Evolutionary conservation across 2,797 vertebrate species (phyloP), one percentile per base, ranked within the genome.

Genomic region (Lacerta bilineata): DNA sequence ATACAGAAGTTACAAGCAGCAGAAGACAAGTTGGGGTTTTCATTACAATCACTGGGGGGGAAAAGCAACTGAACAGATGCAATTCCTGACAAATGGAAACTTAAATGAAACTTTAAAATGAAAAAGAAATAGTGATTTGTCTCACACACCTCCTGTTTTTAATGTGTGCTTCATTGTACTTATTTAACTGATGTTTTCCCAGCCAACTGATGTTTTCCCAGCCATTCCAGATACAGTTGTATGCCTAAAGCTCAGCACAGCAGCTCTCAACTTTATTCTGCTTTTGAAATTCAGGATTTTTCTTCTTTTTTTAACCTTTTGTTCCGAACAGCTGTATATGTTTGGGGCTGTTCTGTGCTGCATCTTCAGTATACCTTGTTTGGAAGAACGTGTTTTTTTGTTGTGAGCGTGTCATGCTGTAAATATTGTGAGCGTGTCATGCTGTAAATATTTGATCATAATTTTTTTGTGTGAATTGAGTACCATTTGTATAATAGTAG

Each of bases 401-500:
- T 33, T 33, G 33, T 33, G 33, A 33, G 33, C 33, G 33, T 33
- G 33, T 33, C 33, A 33, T 33, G 33, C 33, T 33, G 33, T 33
- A 33, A 33, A 33, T 33, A 33, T 97, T 97, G 97, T 97, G 97
- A 96, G 95, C 97, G 97, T 97, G 97, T 98, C 97, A 97, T 96
- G 96, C 96, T 97, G 97, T 98, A 97, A 95, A 98, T 98, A 98
- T 95, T 97, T 97, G 97, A 98, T 97, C 95, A 97, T 98, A 98
- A 97, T 33, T 33, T 97, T 97, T 50, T 98, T 97, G 2, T 97
- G 97, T 98, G 97, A 97, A 97, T 98, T 98, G 96, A 98, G 98
- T 97, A 98, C 97, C 97, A 97, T 98, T 98, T 98, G 97, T 98
- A 98, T 97, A 97, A 98, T 98, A 98, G 97, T 98, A 98, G 97